These are phyloP conservation scores for Drosophila grimshawi DNA, from an alignment of 1,140 invertebrate genomes.

Conservation along the genomic window DNA sequence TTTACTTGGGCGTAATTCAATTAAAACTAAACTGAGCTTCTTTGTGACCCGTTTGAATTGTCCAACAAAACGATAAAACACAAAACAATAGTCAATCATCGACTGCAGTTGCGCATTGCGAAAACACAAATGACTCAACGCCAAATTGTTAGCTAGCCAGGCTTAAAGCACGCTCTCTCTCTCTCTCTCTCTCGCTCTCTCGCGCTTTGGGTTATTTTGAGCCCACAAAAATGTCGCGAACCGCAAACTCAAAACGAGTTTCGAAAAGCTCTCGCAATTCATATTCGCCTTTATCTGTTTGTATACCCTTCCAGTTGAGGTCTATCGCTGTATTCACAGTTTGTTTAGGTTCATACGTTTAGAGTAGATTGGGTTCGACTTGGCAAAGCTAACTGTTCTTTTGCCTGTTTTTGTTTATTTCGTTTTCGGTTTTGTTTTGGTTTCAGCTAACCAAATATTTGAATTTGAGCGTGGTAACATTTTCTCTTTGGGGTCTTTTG, in stretches of 20 bases:
- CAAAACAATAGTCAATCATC: conserved; percentile 14
- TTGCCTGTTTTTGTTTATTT: conserved; percentile 9
- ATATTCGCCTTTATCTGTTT: conserved; percentile 13
- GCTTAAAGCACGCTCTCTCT: background rate
- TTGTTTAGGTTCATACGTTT: background rate
- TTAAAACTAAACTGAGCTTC: background rate
- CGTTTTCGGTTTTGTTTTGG: conserved; percentile 36
- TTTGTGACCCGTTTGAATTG: background rate
- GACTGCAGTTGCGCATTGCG: conserved; percentile 51
- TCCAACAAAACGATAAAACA: background rate
- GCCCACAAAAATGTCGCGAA: conserved; percentile 64
- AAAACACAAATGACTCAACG: conserved; percentile 68
- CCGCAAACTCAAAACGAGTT: conserved; percentile 63
- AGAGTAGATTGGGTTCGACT: background rate
- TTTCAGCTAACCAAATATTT: conserved; percentile 61
- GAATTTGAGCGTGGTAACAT: conserved; percentile 33
- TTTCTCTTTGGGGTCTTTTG: conserved; percentile 23
- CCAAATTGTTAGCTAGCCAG: conserved; percentile 14
- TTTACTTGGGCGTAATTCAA: background rate
- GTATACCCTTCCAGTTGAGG: conserved; percentile 11
- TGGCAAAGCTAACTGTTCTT: too few species aligned
- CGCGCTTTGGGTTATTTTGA: conserved; percentile 53
- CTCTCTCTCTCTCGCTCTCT: background rate
- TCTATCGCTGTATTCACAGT: background rate
- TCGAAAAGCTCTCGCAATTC: conserved; percentile 28